phyloP scores from a whole-genome alignment of 2,113 vertebrate species.

The Saguinus imperator region DNA sequence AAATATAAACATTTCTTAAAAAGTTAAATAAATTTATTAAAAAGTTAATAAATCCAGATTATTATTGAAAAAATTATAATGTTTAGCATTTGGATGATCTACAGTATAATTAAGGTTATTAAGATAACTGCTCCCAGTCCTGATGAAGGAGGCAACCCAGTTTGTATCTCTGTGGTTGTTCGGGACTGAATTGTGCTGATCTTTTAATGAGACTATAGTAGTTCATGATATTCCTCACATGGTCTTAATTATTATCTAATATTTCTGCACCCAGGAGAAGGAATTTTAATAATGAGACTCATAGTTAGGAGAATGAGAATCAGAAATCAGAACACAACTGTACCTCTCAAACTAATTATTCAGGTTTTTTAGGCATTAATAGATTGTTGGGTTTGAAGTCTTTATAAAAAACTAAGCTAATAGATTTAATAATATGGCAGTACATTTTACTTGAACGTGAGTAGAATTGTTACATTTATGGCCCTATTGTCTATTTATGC shows the following conservation, averaged over 20 bases:
- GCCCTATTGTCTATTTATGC: not conserved
- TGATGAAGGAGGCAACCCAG: not conserved
- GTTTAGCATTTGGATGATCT: not conserved
- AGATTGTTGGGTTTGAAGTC: not conserved
- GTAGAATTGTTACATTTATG: not conserved
- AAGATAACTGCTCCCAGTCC: not conserved
- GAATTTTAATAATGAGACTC: not conserved
- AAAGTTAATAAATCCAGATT: not conserved
- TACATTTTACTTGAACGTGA: not conserved
- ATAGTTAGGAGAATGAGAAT: not conserved
- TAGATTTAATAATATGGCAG: not conserved
- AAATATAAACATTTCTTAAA: not conserved
- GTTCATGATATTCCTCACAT: not conserved
- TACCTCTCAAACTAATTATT: not conserved
- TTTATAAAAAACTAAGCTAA: not conserved
- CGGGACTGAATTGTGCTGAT: not conserved
- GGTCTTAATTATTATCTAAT: not conserved
- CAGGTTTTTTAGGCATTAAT: not conserved
- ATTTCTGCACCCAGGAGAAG: not conserved
- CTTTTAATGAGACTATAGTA: not conserved
- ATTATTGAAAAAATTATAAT: not conserved
- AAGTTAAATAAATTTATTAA: too few relatives aligned
- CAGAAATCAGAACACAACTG: not conserved
- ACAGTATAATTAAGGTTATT: not conserved
- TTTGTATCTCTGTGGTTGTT: not conserved